Evolutionary conservation across 2,888 invertebrate genomes (phyloP).

Genomic region (Drosophila recens): DNA sequence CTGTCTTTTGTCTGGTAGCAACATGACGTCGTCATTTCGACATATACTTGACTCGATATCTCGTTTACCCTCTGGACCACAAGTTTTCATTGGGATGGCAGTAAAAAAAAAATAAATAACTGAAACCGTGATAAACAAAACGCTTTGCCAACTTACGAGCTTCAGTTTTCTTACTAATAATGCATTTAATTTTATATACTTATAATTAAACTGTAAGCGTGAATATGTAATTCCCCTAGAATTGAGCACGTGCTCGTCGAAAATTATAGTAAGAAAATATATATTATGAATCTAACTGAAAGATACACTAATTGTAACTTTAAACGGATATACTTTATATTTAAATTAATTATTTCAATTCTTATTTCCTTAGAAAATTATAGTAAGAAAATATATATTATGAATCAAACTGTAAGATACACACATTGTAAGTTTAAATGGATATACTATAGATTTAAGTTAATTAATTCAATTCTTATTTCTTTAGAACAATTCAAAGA

Average conservation of each 20-base stretch:
- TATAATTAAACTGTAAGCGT: constrained; percentile 6
- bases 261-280: neutral
- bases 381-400: neutral
- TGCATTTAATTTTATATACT: constrained; percentile 8
- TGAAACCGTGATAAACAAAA: constrained; percentile 36
- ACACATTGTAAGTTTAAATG: neutral
- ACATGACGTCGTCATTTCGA: constrained; percentile 44
- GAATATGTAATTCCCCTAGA: neutral
- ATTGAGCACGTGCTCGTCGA: neutral
- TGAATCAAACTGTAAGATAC: neutral
- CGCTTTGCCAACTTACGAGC: neutral
- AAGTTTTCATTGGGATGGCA: constrained; percentile 18
- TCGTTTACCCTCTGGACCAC: constrained; percentile 46
- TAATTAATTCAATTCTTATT: neutral
- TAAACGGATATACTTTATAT: neutral
- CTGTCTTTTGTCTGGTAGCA: constrained; percentile 21
- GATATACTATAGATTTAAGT: neutral
- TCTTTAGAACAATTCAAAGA: neutral
- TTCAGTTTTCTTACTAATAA: neutral
- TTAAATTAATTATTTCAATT: neutral
- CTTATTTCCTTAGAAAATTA: neutral
- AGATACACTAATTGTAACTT: neutral
- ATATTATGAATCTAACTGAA: too few relatives aligned
- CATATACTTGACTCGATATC: constrained; percentile 41
- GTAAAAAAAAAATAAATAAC: constrained; percentile 21